Conservation (phyloP, 2,797 vertebrate genomes). For the Anguilla anguilla region DNA sequence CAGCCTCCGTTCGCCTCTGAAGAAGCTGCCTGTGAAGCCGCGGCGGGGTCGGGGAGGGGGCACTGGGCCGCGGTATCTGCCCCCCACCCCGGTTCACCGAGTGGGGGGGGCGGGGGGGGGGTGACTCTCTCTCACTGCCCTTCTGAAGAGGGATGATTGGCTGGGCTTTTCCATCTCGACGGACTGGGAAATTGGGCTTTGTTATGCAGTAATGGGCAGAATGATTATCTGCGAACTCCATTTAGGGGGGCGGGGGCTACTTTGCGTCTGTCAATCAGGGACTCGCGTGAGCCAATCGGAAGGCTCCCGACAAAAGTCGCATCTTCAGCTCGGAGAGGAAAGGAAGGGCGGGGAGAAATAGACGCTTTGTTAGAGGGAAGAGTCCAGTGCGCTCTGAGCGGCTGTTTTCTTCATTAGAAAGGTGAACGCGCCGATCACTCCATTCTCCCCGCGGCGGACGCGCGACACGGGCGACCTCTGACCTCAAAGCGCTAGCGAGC, state of each 20-base stretch:
- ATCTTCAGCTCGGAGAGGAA: neutral
- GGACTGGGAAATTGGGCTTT: neutral
- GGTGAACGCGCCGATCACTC: neutral
- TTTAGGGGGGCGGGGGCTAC: neutral
- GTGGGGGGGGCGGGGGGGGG: neutral
- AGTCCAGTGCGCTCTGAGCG: neutral
- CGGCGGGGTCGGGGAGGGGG: slow-evolving; percentile 17
- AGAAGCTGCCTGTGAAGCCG: slow-evolving; percentile 49
- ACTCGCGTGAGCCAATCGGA: neutral
- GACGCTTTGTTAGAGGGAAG: no score
- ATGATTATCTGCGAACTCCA: neutral
- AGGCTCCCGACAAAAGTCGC: neutral
- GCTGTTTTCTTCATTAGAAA: neutral
- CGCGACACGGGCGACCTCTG: neutral
- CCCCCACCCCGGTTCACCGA: neutral
- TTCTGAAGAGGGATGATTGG: neutral
- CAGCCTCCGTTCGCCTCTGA: neutral
- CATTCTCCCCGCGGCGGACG: neutral
- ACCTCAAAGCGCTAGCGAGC: neutral
- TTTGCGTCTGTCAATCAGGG: neutral
- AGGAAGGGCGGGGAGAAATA: neutral
- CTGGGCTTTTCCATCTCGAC: neutral
- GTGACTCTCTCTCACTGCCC: neutral
- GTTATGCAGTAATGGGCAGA: neutral
- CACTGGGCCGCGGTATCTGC: neutral